Evolutionary conservation across 2,797 vertebrate species (phyloP).

Genomic region (Esox masquinongy): DNA sequence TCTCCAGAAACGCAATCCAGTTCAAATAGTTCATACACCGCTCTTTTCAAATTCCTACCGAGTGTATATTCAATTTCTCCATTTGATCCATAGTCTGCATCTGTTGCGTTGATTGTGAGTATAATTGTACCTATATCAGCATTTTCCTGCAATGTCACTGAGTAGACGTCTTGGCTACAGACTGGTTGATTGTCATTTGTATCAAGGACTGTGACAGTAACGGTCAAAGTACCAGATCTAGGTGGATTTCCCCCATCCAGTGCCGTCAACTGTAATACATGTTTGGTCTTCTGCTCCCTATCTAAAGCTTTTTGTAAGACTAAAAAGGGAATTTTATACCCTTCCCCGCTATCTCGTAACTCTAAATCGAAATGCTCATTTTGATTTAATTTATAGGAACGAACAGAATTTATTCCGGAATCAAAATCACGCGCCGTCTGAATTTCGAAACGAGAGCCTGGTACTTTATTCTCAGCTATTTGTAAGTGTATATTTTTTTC

Average conservation of each 20-base stretch:
- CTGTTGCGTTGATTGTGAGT: slow-evolving; percentile 51
- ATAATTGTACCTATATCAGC: slow-evolving; percentile 28
- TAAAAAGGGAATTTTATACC: slow-evolving; percentile 59
- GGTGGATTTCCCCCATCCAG: slow-evolving; percentile 65
- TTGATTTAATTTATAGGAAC: slow-evolving; percentile 57
- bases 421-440: background rate
- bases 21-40: slow-evolving; percentile 46
- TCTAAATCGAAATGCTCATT: slow-evolving; percentile 61
- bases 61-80: slow-evolving; percentile 56
- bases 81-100: slow-evolving; percentile 59
- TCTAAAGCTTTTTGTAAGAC: slow-evolving; percentile 63
- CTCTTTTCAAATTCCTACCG: slow-evolving; percentile 26
- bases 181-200: slow-evolving; percentile 66
- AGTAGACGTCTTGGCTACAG: slow-evolving; percentile 60
- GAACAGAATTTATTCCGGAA: slow-evolving; percentile 53
- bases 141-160: slow-evolving; percentile 55
- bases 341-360: slow-evolving; percentile 52
- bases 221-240: slow-evolving; percentile 57
- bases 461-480: background rate
- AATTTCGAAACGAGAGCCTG: background rate
- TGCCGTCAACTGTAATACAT: slow-evolving; percentile 54
- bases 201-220: slow-evolving; percentile 61
- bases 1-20: slow-evolving; percentile 57
- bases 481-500: background rate
- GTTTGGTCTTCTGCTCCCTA: slow-evolving; percentile 53